phyloP scores from a whole-genome alignment of 2,797 vertebrate species.

The Telmatherina bonti region DNA sequence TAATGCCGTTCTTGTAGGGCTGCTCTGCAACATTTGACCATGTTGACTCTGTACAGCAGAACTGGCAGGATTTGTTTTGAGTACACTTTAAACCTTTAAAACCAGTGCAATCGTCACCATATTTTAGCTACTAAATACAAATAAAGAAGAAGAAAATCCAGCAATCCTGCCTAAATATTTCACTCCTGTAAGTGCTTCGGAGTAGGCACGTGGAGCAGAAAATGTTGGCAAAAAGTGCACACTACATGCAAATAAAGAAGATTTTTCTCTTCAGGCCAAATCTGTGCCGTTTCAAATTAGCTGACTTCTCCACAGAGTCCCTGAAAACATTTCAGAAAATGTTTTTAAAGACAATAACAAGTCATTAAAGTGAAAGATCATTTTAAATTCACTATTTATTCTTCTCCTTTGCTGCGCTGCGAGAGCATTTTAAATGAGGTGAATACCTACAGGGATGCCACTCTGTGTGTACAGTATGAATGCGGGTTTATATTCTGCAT shows the following conservation, averaged over 20 bases:
- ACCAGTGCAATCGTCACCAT: not conserved
- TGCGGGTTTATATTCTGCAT: constrained; percentile 7
- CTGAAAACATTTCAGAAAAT: constrained; percentile 65
- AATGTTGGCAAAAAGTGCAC: constrained; percentile 25
- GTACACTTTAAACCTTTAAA: constrained; percentile 15
- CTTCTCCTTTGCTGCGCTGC: constrained; percentile 38
- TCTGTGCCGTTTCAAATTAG: constrained; percentile 56
- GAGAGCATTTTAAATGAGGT: constrained; percentile 61
- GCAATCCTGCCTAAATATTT: constrained; percentile 43
- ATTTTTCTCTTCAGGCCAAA: constrained; percentile 48
- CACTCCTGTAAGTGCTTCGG: constrained; percentile 22
- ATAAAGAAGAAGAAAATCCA: constrained; percentile 25
- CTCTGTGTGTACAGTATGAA: not conserved
- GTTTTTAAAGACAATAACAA: constrained; percentile 71
- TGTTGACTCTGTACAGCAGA: not conserved
- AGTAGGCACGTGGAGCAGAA: constrained; percentile 33
- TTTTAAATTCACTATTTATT: constrained; percentile 70
- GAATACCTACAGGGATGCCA: constrained; percentile 56
- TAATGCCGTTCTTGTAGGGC: constrained; percentile 1
- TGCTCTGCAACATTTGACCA: not conserved
- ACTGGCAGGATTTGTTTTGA: not conserved
- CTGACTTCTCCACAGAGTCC: constrained; percentile 58
- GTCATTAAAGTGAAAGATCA: constrained; percentile 73
- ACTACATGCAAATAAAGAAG: constrained; percentile 48
- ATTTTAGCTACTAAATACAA: constrained; percentile 14